A percentile compares a stretch with the other conserved stretches of the same genome.
These are phyloP conservation scores for sheep (Ovis aries) DNA, from an alignment of 2,113 vertebrate species.

Conservation along the genomic window DNA sequence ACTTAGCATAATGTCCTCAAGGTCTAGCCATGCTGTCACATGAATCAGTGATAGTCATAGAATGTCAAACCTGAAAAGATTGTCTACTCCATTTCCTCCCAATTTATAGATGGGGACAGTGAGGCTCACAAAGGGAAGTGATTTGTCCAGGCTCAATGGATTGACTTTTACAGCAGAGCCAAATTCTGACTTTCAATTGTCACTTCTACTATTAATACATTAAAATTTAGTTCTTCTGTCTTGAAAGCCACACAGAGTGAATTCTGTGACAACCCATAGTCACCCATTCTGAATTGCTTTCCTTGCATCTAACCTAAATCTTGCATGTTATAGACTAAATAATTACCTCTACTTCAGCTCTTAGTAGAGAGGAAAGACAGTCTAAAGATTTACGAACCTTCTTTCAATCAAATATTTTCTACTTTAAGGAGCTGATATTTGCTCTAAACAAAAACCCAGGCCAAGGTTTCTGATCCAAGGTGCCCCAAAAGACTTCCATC, in stretches of 20 bases:
- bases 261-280: background rate
- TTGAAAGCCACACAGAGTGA: background rate
- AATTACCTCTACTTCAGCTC: background rate
- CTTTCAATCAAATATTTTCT: background rate
- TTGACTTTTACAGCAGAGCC: background rate
- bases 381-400: background rate
- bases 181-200: background rate
- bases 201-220: background rate
- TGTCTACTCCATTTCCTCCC: background rate
- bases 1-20: background rate
- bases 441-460: background rate
- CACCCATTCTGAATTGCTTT: background rate
- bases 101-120: background rate
- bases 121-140: background rate
- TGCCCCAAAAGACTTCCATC: background rate
- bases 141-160: background rate
- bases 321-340: background rate
- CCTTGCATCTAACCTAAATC: background rate
- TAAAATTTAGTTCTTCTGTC: background rate
- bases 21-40: background rate
- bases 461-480: background rate
- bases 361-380: background rate
- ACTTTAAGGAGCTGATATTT: slow-evolving; percentile 10
- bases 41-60: slow-evolving; percentile 7
- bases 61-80: background rate